phyloP scores from a whole-genome alignment of 2,113 vertebrate species.

The Brachypteracias leptosomus region DNA sequence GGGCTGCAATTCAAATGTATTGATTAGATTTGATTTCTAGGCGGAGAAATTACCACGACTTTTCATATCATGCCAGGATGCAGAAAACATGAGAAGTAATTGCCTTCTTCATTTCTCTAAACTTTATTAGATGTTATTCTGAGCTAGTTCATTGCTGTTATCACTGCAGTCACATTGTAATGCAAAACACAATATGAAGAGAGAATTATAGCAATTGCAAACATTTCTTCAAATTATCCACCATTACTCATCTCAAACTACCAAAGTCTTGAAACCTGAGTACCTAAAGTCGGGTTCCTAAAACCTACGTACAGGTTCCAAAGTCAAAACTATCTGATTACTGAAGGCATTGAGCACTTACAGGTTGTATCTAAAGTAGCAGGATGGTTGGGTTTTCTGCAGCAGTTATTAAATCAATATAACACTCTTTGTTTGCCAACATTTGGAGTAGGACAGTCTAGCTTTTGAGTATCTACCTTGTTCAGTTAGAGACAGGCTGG shows the following conservation, averaged over 20 bases:
- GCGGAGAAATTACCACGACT: background rate
- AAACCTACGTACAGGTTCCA: background rate
- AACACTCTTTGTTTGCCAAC: background rate
- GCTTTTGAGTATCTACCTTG: background rate
- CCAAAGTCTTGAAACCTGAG: background rate
- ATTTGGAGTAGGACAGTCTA: background rate
- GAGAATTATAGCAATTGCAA: background rate
- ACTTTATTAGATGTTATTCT: slow-evolving; percentile 2
- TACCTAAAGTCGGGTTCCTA: background rate
- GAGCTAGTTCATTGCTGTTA: background rate
- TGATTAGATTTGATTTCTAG: background rate
- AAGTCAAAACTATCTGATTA: background rate
- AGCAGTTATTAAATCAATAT: background rate
- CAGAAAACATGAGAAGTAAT: background rate
- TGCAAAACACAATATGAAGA: background rate
- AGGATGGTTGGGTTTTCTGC: background rate
- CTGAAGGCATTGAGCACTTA: background rate
- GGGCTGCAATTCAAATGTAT: background rate
- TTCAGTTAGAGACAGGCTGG: background rate
- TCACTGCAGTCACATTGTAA: background rate
- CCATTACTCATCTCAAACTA: background rate
- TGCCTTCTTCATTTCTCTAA: background rate
- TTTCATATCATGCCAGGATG: background rate
- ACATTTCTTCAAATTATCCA: background rate
- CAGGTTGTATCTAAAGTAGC: background rate